phyloP scores from a whole-genome alignment of 2,797 vertebrate genomes.

The Diplodus sargus region DNA sequence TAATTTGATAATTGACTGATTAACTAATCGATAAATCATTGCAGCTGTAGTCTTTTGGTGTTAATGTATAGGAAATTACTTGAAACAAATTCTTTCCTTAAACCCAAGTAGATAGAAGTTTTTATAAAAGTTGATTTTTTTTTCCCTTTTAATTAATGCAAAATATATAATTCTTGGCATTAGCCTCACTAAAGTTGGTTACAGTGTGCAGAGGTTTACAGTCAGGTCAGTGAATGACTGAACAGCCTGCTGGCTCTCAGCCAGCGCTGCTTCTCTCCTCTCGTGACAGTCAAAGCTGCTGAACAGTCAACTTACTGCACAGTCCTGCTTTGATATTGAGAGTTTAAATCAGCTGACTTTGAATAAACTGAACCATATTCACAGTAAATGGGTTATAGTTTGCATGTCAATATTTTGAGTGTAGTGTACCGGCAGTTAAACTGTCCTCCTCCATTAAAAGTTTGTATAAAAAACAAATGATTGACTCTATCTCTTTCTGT shows the following conservation, averaged over 20 bases:
- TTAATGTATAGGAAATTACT: neutral
- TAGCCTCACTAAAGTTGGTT: neutral
- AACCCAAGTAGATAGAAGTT: neutral
- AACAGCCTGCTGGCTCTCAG: conserved; percentile 32
- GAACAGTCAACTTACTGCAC: neutral
- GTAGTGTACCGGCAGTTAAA: neutral
- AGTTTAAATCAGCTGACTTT: neutral
- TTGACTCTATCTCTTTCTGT: conserved; percentile 9
- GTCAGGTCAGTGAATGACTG: conserved; percentile 17
- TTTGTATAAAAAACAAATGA: conserved; percentile 1
- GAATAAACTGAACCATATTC: neutral
- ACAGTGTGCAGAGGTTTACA: neutral
- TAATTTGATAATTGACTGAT: no score
- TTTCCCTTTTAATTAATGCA: no score
- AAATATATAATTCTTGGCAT: neutral
- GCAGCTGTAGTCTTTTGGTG: no score
- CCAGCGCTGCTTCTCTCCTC: conserved; percentile 17
- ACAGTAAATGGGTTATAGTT: neutral
- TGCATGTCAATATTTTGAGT: neutral
- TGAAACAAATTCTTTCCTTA: conserved; percentile 8
- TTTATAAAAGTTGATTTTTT: neutral
- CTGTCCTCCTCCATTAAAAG: no score
- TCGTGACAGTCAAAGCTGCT: conserved; percentile 8
- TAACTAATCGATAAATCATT: no score
- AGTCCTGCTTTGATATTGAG: neutral